A percentile compares a stretch with the other conserved stretches of the same genome.
phyloP scores from a whole-genome alignment of 2,888 invertebrate genomes.

The Pollenia angustigena region DNA sequence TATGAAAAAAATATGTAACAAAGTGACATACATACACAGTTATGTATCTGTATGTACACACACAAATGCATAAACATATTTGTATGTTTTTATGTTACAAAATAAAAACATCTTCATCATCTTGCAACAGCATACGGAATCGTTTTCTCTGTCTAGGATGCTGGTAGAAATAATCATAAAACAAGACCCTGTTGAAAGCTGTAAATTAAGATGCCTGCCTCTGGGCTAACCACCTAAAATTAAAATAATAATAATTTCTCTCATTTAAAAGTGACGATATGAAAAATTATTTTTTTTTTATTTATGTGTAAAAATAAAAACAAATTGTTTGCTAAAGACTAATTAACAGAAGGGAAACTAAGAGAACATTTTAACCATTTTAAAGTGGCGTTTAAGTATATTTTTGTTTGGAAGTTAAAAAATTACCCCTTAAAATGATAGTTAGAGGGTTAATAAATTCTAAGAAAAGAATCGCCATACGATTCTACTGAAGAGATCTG shows the following conservation, averaged over 20 bases:
- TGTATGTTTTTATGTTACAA: neutral
- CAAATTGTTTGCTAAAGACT: constrained; percentile 3
- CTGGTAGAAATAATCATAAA: constrained; percentile 21
- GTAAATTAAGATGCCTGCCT: constrained; percentile 40
- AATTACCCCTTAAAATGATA: too few species aligned
- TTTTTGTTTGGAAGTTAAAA: too few species aligned
- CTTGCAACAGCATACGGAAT: neutral
- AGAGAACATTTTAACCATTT: too few species aligned
- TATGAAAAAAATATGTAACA: neutral
- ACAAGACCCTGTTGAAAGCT: constrained; percentile 43
- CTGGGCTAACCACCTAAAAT: constrained; percentile 36
- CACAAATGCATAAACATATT: neutral
- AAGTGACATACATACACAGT: neutral
- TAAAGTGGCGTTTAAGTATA: too few species aligned
- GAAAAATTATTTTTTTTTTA: constrained; percentile 16
- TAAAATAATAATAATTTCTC: constrained; percentile 14
- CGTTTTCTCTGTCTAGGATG: neutral
- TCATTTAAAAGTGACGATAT: constrained; percentile 32
- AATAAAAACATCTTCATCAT: constrained; percentile 5
- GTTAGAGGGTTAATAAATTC: too few species aligned
- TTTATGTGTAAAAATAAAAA: neutral
- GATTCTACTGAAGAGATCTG: too few species aligned
- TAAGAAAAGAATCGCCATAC: too few species aligned
- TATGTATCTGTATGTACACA: neutral
- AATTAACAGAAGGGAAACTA: too few species aligned